phyloP scores from a whole-genome alignment of 2,888 invertebrate genomes.

The Dryobotodes eremita region DNA sequence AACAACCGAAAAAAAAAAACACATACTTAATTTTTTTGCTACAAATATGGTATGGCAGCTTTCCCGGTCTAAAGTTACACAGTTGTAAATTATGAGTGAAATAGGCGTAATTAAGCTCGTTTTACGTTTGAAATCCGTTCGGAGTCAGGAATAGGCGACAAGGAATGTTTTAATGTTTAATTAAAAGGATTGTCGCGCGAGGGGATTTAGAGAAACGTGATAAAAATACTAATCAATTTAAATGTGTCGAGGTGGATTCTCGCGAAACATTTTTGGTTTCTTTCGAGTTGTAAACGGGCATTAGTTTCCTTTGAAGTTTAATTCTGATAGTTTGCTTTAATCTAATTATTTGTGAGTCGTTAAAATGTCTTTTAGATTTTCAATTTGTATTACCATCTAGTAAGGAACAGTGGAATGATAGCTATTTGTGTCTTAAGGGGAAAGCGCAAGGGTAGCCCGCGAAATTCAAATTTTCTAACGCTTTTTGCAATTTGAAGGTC shows the following conservation, averaged over 20 bases:
- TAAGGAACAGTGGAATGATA: slow-evolving; percentile 8
- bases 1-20: slow-evolving; percentile 53
- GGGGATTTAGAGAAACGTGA: slow-evolving; percentile 72
- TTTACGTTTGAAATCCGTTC: slow-evolving; percentile 68
- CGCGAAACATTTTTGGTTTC: slow-evolving; percentile 51
- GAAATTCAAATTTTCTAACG: too few species aligned
- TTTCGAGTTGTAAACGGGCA: slow-evolving; percentile 15
- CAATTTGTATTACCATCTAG: slow-evolving; percentile 29
- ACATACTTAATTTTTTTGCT: slow-evolving; percentile 33
- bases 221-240: slow-evolving; percentile 75
- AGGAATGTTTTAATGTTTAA: slow-evolving; percentile 76
- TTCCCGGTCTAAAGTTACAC: slow-evolving; percentile 54
- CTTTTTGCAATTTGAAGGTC: too few species aligned
- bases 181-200: slow-evolving; percentile 77
- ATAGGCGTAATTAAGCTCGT: slow-evolving; percentile 69
- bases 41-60: slow-evolving; percentile 39
- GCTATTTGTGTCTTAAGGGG: slow-evolving; percentile 19
- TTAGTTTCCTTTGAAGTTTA: slow-evolving; percentile 46
- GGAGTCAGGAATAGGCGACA: slow-evolving; percentile 66
- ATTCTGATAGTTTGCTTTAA: slow-evolving; percentile 41
- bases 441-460: too few species aligned
- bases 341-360: slow-evolving; percentile 46
- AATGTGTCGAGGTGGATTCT: slow-evolving; percentile 55
- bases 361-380: slow-evolving; percentile 24
- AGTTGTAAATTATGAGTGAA: slow-evolving; percentile 68